Conservation (phyloP, 2,797 vertebrate genomes). For the Megalops cyprinoides region DNA sequence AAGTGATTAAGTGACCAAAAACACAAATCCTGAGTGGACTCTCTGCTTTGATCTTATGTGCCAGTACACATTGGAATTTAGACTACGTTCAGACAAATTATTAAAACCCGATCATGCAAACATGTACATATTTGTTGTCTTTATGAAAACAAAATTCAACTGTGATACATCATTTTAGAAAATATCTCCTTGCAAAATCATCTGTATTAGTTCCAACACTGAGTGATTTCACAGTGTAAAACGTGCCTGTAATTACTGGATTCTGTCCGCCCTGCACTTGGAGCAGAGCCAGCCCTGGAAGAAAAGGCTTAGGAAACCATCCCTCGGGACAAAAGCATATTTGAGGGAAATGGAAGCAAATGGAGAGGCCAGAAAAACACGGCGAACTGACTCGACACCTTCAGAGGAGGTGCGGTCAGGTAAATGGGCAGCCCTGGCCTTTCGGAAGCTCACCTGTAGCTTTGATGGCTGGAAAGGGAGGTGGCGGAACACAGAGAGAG, state of each 20-base stretch:
- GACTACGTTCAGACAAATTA: not conserved
- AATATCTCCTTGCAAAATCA: not conserved
- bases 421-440: not conserved
- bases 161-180: not conserved
- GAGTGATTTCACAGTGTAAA: not conserved
- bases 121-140: not conserved
- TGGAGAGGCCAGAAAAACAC: not conserved
- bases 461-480: not conserved
- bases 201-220: not conserved
- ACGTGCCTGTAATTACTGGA: not conserved
- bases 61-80: not conserved
- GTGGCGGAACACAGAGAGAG: not conserved
- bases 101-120: not conserved
- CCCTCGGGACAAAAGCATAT: not conserved
- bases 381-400: not conserved
- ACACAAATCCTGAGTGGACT: not conserved
- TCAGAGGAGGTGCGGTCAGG: not conserved
- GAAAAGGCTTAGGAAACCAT: not conserved
- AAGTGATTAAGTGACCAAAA: not conserved
- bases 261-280: not conserved
- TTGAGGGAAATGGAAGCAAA: not conserved
- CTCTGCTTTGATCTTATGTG: too few relatives aligned
- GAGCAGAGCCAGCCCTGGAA: not conserved
- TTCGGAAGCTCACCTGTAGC: not conserved
- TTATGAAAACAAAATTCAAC: not conserved